phyloP scores from a whole-genome alignment of 2,113 vertebrate genomes.

The Pomatostomus ruficeps region DNA sequence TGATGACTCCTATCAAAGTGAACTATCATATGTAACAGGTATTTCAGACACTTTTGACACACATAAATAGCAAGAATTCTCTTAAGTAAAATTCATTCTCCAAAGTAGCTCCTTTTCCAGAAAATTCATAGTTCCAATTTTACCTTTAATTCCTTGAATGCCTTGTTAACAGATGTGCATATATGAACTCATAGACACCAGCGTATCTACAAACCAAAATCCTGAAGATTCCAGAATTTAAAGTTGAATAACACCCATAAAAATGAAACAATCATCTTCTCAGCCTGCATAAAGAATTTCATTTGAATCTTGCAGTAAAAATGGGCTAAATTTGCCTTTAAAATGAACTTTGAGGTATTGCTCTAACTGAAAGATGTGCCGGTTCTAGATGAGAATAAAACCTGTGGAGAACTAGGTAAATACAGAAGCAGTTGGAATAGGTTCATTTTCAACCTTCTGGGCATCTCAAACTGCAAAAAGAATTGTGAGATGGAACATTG shows the following conservation, averaged over 20 bases:
- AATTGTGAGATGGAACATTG: not conserved
- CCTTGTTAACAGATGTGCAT: not conserved
- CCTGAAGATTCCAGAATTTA: not conserved
- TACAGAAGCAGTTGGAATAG: not conserved
- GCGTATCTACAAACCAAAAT: not conserved
- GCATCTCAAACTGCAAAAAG: not conserved
- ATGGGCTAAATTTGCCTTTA: not conserved
- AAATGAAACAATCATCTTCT: not conserved
- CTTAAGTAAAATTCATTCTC: not conserved
- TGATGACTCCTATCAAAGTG: too few species aligned
- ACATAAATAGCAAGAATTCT: not conserved
- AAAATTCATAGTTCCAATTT: not conserved
- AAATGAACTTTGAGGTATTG: not conserved
- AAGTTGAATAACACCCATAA: not conserved
- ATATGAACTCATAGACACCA: fast-evolving
- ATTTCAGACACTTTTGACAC: not conserved
- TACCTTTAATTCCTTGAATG: not conserved
- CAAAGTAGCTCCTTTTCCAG: not conserved
- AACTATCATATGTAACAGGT: not conserved
- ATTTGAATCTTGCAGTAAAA: not conserved
- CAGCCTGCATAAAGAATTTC: not conserved
- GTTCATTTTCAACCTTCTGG: not conserved
- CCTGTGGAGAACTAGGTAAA: not conserved
- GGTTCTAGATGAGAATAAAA: not conserved
- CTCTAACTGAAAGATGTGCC: not conserved